phyloP scores from a whole-genome alignment of 2,888 invertebrate species.

The Eilema depressum region DNA sequence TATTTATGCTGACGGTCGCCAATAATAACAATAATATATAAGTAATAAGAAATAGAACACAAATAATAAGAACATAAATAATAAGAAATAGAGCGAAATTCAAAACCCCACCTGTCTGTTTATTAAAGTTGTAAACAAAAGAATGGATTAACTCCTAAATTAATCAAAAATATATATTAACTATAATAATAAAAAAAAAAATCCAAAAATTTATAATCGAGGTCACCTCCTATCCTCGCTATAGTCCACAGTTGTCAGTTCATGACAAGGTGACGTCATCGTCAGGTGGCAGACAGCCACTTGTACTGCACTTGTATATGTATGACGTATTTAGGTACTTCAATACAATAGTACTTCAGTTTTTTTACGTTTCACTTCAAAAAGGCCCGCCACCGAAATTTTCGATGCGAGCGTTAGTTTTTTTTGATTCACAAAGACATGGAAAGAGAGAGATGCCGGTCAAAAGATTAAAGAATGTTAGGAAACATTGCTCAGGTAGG shows the following conservation, averaged over 20 bases:
- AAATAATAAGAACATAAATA: too few relatives aligned
- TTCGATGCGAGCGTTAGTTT: constrained; percentile 18
- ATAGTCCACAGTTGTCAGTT: constrained; percentile 40
- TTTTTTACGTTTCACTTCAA: constrained; percentile 34
- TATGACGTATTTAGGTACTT: constrained; percentile 51
- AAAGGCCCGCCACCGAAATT: constrained; percentile 47
- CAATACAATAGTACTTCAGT: constrained; percentile 50
- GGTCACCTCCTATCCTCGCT: constrained; percentile 21
- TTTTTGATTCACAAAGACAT: constrained; percentile 10
- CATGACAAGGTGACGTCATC: constrained; percentile 42
- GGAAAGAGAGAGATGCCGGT: neutral
- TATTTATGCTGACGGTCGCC: too few relatives aligned
- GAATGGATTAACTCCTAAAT: too few relatives aligned
- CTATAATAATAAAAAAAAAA: too few relatives aligned
- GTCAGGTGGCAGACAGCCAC: constrained; percentile 59
- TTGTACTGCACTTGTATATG: constrained; percentile 43
- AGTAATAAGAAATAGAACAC: too few relatives aligned
- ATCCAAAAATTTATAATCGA: neutral
- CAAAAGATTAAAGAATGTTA: neutral
- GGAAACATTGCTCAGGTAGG: neutral
- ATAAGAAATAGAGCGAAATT: too few relatives aligned
- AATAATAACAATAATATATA: too few relatives aligned
- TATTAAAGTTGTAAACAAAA: too few relatives aligned
- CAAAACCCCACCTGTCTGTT: too few relatives aligned
- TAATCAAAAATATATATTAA: too few relatives aligned